Evolutionary conservation across 2,797 vertebrate genomes (phyloP).

Genomic region (Sphenodon punctatus): DNA sequence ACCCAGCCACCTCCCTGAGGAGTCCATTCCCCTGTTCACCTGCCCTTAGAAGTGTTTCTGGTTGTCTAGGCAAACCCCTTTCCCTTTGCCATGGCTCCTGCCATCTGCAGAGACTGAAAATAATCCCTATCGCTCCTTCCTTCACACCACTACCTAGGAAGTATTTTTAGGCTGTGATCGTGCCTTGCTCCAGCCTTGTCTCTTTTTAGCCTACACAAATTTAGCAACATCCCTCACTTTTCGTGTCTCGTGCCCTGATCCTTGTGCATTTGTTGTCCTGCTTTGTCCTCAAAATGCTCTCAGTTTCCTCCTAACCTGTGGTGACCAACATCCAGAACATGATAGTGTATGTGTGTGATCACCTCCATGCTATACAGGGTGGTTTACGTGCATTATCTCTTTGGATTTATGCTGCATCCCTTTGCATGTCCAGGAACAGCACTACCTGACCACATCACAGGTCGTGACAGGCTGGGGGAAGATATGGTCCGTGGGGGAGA

Average conservation of each 20-base stretch:
- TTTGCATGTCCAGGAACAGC: not conserved
- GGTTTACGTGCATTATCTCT: too few species aligned
- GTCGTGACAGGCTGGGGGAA: too few species aligned
- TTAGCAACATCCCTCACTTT: not conserved
- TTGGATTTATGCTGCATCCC: not conserved
- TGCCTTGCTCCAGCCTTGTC: not conserved
- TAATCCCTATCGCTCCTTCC: not conserved
- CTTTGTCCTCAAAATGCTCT: not conserved
- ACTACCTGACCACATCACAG: too few species aligned
- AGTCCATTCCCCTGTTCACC: rapidly evolving
- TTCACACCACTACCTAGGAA: not conserved
- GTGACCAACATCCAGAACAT: too few species aligned
- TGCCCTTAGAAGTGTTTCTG: not conserved
- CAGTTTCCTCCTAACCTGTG: too few species aligned
- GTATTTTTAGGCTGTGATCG: not conserved
- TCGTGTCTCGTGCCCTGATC: not conserved
- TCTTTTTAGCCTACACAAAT: not conserved
- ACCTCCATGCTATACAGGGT: too few species aligned
- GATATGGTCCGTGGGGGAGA: too few species aligned
- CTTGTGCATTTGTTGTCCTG: not conserved
- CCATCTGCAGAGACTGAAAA: not conserved
- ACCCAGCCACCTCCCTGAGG: not conserved
- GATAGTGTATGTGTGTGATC: too few species aligned
- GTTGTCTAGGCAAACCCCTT: not conserved
- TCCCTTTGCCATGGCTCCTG: not conserved